Evolutionary conservation across 2,113 vertebrate species (phyloP).

Genomic region (Callocephalon fimbriatum): DNA sequence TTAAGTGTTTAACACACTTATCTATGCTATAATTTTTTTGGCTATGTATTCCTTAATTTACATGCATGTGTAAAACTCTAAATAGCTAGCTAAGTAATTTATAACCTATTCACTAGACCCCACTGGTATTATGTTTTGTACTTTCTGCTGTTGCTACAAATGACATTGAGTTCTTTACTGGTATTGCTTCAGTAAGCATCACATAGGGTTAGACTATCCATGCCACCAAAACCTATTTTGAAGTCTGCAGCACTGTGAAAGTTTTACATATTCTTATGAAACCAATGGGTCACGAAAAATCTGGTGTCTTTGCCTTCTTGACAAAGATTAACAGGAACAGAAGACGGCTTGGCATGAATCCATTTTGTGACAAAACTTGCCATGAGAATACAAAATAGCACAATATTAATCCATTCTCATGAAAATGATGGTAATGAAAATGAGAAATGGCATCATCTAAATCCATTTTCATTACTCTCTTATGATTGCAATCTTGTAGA

Average conservation of each 20-base stretch:
- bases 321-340: slow-evolving; percentile 48
- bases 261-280: not conserved
- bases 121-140: not conserved
- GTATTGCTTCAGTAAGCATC: not conserved
- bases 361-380: slow-evolving; percentile 28
- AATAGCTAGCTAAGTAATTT: not conserved
- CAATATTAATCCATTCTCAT: slow-evolving; percentile 48
- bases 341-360: slow-evolving; percentile 5
- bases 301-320: not conserved
- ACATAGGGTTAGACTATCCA: not conserved
- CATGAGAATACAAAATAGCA: slow-evolving; percentile 51
- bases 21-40: not conserved
- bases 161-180: not conserved
- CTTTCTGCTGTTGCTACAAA: not conserved
- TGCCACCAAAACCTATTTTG: not conserved
- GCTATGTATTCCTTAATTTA: not conserved
- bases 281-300: not conserved
- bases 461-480: slow-evolving; percentile 56
- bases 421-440: slow-evolving; percentile 61
- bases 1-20: not conserved
- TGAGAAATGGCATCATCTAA: slow-evolving; percentile 49
- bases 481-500: slow-evolving; percentile 52
- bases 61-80: not conserved
- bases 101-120: not conserved
- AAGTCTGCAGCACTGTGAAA: not conserved